These are phyloP conservation scores for Poecile atricapillus DNA, from an alignment of 2,113 vertebrate species.

Conservation along the genomic window DNA sequence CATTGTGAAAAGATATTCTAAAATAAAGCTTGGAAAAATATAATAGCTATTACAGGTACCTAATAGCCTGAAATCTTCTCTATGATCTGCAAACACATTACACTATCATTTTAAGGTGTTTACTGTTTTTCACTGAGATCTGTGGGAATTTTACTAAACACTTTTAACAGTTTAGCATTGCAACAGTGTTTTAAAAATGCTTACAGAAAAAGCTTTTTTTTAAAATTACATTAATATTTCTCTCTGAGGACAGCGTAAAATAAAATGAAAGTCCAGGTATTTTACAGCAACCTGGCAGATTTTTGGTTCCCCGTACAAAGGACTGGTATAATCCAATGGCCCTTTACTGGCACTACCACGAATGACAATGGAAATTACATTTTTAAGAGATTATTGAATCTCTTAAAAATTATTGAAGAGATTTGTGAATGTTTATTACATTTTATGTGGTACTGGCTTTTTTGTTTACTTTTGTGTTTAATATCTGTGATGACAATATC, in stretches of 20 bases:
- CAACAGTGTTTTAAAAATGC: background rate
- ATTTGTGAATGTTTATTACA: background rate
- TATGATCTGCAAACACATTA: background rate
- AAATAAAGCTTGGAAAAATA: background rate
- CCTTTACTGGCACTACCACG: background rate
- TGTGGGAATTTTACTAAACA: background rate
- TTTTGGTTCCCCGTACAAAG: background rate
- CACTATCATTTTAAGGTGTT: slow-evolving; percentile 14
- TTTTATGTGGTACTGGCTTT: background rate
- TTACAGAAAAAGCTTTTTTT: background rate
- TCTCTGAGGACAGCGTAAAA: rapidly evolving
- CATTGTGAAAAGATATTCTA: background rate
- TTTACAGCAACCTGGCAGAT: no score
- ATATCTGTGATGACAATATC: background rate
- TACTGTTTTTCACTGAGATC: background rate
- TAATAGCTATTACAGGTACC: background rate
- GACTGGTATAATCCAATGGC: background rate
- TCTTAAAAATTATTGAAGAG: no score
- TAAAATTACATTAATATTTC: background rate
- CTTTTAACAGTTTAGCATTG: background rate
- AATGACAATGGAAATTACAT: background rate
- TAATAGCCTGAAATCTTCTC: slow-evolving; percentile 4
- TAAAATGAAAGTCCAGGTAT: background rate
- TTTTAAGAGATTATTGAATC: background rate
- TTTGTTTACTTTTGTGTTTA: background rate